Evolutionary conservation across 2,888 invertebrate genomes (phyloP), one percentile per base, ranked within the genome.

Genomic region (Acleris laterana): DNA sequence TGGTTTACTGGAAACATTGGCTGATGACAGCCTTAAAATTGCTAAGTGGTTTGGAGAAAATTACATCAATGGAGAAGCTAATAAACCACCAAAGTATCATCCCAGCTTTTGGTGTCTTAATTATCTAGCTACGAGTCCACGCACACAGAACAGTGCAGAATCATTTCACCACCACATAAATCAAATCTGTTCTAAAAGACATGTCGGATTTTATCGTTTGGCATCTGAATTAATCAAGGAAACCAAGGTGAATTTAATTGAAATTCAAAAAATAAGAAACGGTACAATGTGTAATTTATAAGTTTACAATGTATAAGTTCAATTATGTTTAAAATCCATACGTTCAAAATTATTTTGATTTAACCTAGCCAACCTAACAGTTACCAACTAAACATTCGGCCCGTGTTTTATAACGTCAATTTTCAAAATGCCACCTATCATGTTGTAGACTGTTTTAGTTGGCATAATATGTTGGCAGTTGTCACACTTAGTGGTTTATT

Each of bases 21-120:
- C 65, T 11, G 61, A 66, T 5, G 50, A 66, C 32, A 53, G 49
- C 61, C 60, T 25, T 17, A 66, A 48, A 61, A 66, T 66, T 16
- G 50, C 61, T n/a, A 20, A 66, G 5, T 66, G 61, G 65, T 66
- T 60, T 55, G 49, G 32, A 13, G 56, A 28, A 28, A 28, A 28
- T 28, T 66, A 66, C 51, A 48, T 66, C 13, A 59, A 44, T 50
- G 65, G 55, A 13, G 61, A 60, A 20, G 61, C 48, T 44, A 66
- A 66, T 44, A 19, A 66, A 51, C 56, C 17, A 49, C 57, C 61
- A 44, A 44, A 44, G 5, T 44, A 44, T 44, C 13, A 44, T n/a
- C 44, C n/a, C 13, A 44, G n/a, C 44, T 44, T 44, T 44, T 44
- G 16, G 44, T 42, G 42, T 16, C 42, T 42, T 42, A 42, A 42